Base-by-base conservation (phyloP, 2,888 invertebrate genomes). In the Troides helena region DNA sequence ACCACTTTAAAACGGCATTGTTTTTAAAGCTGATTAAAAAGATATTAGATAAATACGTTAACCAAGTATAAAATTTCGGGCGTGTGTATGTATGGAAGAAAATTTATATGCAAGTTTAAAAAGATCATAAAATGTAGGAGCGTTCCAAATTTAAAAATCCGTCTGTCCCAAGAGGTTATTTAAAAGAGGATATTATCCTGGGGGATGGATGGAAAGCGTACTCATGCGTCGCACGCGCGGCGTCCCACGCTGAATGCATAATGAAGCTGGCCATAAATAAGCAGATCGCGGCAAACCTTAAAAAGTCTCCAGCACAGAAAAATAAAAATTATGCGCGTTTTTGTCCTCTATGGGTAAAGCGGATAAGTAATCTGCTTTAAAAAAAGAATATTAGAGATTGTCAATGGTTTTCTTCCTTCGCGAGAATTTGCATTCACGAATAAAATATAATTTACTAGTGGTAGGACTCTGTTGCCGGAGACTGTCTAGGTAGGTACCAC, bases 181-280 rank as follows among this genome's bases (percentile, higher is more conserved):
- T 63, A 63, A 68, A 68, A 50, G 68, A 68, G 68, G 50, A 68
- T 68, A 68, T 63, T 59, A 68, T 68, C 68, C 63, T 50, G 68
- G 63, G 67, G 62, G 68, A 68, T 65, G 61, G 67, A 30, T 62
- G 60, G 64, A 60, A 65, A 69, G 61, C 68, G 64, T 63, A 64
- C 68, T 65, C 68, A 65, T 65, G 64, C 64, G 68, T 65, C 72
- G 76, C 78, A 78, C 79, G 80, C 72, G 72, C 72, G 72, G 67
- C 73, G 63, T 73, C 75, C 78, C 74, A 76, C 76, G 75, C 76
- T 74, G 77, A 79, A 80, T 80, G 73, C 73, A 75, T 76, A 83
- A 78, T 76, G 75, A 81, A 73, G 61, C n/a, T 68, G 21, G 62
- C 74, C 74, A 73, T 75, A 77, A 77, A 81, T 76, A 81, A 69